Conservation (phyloP, 2,797 vertebrate species). For the Karalla daura region DNA sequence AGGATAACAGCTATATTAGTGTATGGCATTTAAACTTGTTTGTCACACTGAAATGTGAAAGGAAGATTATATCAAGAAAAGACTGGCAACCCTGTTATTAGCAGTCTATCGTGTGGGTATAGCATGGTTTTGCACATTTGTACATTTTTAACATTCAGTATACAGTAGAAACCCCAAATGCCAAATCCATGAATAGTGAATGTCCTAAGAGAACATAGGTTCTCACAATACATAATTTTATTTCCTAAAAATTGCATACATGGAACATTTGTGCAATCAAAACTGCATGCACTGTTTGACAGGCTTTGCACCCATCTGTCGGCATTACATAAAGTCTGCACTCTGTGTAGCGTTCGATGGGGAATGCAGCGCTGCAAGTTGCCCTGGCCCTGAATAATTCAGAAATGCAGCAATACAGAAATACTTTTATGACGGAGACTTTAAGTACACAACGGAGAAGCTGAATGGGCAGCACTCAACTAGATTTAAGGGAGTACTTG, state of each 20-base stretch:
- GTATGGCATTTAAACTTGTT: too few relatives aligned
- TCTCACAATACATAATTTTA: constrained; percentile 3
- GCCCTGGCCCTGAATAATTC: constrained; percentile 72
- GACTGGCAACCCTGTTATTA: constrained; percentile 1
- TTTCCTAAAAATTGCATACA: constrained; percentile 2
- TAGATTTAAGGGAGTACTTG: constrained; percentile 30
- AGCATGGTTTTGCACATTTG: constrained; percentile 10
- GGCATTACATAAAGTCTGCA: constrained; percentile 60
- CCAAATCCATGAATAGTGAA: constrained; percentile 11
- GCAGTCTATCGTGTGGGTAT: constrained; percentile 10
- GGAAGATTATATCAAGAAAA: too few relatives aligned
- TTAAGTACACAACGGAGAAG: constrained; percentile 60
- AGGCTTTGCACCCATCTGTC: constrained; percentile 45
- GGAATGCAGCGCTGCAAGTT: constrained; percentile 49
- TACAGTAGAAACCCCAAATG: neutral
- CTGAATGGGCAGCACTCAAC: constrained; percentile 49
- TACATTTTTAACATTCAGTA: constrained; percentile 10
- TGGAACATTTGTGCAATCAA: constrained; percentile 7
- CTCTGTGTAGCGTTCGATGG: constrained; percentile 42
- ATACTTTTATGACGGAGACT: constrained; percentile 65
- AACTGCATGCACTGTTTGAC: constrained; percentile 19
- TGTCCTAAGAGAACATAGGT: neutral
- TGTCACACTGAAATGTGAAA: too few relatives aligned
- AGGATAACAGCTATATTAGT: too few relatives aligned
- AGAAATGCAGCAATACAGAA: constrained; percentile 70